Base-by-base conservation (phyloP, 2,888 invertebrate genomes). In the Drosophila gaucha region DNA sequence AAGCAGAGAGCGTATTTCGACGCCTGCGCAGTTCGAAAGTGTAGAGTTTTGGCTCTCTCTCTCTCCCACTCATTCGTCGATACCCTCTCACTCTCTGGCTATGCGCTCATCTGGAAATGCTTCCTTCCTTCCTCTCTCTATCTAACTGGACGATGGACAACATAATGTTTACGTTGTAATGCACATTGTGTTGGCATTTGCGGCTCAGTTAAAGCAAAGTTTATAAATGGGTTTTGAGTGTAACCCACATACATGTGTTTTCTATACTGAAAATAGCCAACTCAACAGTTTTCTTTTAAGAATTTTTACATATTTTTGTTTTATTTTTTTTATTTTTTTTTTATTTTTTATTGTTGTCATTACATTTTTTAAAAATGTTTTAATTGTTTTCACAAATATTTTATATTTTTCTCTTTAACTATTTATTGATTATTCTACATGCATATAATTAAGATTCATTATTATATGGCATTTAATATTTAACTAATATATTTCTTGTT, bases 121-220 rank as follows among this genome's bases (percentile, higher is more conserved):
- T 39, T 36, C 9, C 39, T 41, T 49, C 28, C 39, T 46, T 16
- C 26, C 54, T 20, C 14, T 24, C 16, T 36, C 14, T 31, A 20
- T 56, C 35, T 33, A 18, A 20, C 30, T 30, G 8, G 58, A 44
- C 56, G 67, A 65, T 64, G 58, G 58, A 56, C 66, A 72, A 49
- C 78, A 60, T 67, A 70, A 83, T 83, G 86, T 83, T 83, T 83
- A 83, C 88, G 86, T 87, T 87, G 47, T 54, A 51, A n/a, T 59
- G 73, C 87, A 85, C 80, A 80, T 65, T 85, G 56, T 47, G 26
- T 52, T 58, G 38, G 38, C 30, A 66, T 71, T 51, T 38, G 36
- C n/a, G 8, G 39, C 41, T 22, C 30, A 36, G 14, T 9, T 24
- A 24, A 1, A 30, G 18, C 30, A 46, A 49, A 22, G 18, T 67